Base-by-base conservation (phyloP, 1,140 invertebrate species). In the Pectinophora gossypiella region DNA sequence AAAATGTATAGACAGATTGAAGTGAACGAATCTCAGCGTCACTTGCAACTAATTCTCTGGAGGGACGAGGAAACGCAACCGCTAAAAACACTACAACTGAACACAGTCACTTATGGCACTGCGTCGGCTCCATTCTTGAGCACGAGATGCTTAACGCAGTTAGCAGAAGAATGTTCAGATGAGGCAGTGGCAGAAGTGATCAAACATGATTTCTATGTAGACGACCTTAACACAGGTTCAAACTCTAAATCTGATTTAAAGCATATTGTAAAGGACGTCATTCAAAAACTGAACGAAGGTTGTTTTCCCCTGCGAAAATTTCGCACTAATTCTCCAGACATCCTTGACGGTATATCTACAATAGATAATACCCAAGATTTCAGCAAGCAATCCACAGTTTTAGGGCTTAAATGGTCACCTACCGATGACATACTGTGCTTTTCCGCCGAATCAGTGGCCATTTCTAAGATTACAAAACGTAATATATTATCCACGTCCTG, bases 1-100 rank as follows among this genome's bases (percentile, higher is more conserved):
- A 54, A 54, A 48, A 40, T 48, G 35, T 54, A 54, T 22, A 19
- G 51, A 38, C 35, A 38, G 19, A 22, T 54, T 7, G 13, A 23
- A 6, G 38, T 54, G 12, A 19, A 46, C 12, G n/a, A n/a, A 19
- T 21, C 1, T 16, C 35, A 48, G 23, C 19, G 51, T 27, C 19
- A 19, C 42, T 35, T 54, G 35, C 46, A 54, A 54, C 53, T 48
- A 49, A 48, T 54, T 13, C 44, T 54, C 9, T 48, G 53, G 53
- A 46, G 53, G 19, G 43, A 19, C 7, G 21, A 49, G 7, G 15
- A 19, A 16, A 45, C 19, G 3, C 38, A 48, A 48, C n/a, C 5
- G 27, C 19, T 48, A 3, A 46, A 48, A 42, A 12, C 10, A 18
- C 48, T 48, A 13, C 47, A 48, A 35, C 20, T 54, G 19, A 54